phyloP scores from a whole-genome alignment of 2,888 invertebrate genomes.

The Eristalis arbustorum region DNA sequence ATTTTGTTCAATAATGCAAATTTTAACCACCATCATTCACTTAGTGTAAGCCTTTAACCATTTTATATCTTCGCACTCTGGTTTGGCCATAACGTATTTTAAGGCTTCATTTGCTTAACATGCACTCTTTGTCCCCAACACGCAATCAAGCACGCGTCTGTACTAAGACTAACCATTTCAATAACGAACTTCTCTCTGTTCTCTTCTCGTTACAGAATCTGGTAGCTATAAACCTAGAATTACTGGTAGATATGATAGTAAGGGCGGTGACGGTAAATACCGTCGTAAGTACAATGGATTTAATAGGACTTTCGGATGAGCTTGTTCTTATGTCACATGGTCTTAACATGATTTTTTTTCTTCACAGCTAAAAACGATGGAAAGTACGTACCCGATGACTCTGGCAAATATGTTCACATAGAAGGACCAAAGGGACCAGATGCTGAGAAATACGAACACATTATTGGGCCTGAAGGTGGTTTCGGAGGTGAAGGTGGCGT shows the following conservation, averaged over 20 bases:
- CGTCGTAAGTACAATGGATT: constrained; percentile 62
- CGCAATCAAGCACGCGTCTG: constrained; percentile 41
- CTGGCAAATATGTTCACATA: constrained; percentile 78
- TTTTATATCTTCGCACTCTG: constrained; percentile 28
- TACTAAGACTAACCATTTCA: constrained; percentile 5
- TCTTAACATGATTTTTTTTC: constrained; percentile 10
- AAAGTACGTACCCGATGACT: constrained; percentile 78
- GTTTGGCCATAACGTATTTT: constrained; percentile 35
- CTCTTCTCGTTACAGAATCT: constrained; percentile 52
- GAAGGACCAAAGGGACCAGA: constrained; percentile 80
- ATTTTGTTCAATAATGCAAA: constrained; percentile 12
- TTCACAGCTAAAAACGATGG: constrained; percentile 72
- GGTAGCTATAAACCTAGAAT: constrained; percentile 35
- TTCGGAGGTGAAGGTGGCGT: constrained; percentile 74
- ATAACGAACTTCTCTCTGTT: constrained; percentile 1
- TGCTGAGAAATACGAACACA: constrained; percentile 77
- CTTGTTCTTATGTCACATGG: neutral
- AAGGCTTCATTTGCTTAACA: constrained; percentile 54
- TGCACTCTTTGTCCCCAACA: constrained; percentile 44
- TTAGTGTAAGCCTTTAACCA: constrained; percentile 51
- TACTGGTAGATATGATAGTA: constrained; percentile 15
- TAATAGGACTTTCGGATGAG: neutral
- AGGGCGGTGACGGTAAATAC: constrained; percentile 57
- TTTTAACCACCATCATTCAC: constrained; percentile 38
- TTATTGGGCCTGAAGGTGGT: constrained; percentile 77